A percentile compares a stretch with the other conserved stretches of the same genome.
Evolutionary conservation across 2,113 vertebrate species (phyloP).

Genomic region (Cranoglanis bouderius): DNA sequence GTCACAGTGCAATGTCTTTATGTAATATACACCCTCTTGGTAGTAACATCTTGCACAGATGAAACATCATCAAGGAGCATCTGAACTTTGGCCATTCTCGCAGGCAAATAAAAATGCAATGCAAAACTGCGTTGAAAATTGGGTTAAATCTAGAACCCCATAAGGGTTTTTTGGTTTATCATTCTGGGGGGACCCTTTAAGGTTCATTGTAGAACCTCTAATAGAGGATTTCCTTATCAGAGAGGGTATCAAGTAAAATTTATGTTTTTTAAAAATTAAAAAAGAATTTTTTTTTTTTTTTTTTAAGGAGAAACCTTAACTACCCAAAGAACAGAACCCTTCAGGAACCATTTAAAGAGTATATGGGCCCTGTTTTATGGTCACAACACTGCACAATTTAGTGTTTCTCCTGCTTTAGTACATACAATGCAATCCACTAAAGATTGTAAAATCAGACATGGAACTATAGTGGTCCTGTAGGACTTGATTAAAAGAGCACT

Average conservation of each 20-base stretch:
- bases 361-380: not conserved
- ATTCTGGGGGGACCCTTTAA: not conserved
- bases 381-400: not conserved
- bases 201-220: not conserved
- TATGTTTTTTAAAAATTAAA: not conserved
- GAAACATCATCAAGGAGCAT: not conserved
- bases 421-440: not conserved
- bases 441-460: not conserved
- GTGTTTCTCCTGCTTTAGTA: not conserved
- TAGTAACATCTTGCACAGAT: not conserved
- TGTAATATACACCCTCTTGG: not conserved
- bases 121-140: not conserved
- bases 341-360: not conserved
- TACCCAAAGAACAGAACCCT: not conserved
- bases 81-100: not conserved
- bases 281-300: too few species aligned
- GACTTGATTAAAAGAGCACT: not conserved
- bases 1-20: not conserved
- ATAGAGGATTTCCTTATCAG: not conserved
- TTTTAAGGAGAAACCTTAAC: not conserved
- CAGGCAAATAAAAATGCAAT: not conserved
- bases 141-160: not conserved
- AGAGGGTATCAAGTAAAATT: not conserved
- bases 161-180: not conserved
- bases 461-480: not conserved